Evolutionary conservation across 2,888 invertebrate species (phyloP), one percentile per base, ranked within the genome.

Genomic region (Apodemia duryi): DNA sequence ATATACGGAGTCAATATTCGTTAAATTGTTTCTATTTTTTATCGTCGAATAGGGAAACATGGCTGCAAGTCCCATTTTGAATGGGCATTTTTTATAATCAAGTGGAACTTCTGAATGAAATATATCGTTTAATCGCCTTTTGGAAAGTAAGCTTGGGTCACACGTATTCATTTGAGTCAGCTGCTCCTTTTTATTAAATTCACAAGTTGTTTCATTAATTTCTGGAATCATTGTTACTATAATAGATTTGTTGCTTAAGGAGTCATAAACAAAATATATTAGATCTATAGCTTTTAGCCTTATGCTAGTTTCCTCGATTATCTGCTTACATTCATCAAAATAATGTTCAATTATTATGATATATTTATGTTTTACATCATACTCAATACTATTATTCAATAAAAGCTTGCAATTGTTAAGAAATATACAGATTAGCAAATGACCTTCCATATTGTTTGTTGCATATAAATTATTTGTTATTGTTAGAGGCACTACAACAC

Each of bases 61-160:
- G 2, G 75, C 66, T n/a, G 78, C 77, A 70, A 88, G 76, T 0
- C 87, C 87, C 1, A 84, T 75, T 69, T 73, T 83, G 2, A 87
- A 70, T 0, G 80, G 77, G 68, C 89, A 88, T 67, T 75, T 75
- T 66, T 82, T 83, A n/a, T 82, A 73, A 72, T 88, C 75, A 0
- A 43, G 69, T 0, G 73, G 74, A 49, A 71, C 73, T 74, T 83
- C 84, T 1, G 68, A 63, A 1, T 83, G 83, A 72, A 84, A 85
- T 10, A 69, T 54, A 11, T 64, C 21, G 2, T 32, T 38, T 0
- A 74, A 64, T 1, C 66, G 64, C 1, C 68, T 65, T 1, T 66
- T 70, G 38, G 68, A 21, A 35, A 82, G 51, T 6, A 38, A 65
- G 1, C 81, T 81, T 65, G 77, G 74, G 1, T 61, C 10, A 68